A percentile compares a stretch with the other conserved stretches of the same genome.
phyloP scores from a whole-genome alignment of 2,113 vertebrate genomes.

The Colossoma macropomum region DNA sequence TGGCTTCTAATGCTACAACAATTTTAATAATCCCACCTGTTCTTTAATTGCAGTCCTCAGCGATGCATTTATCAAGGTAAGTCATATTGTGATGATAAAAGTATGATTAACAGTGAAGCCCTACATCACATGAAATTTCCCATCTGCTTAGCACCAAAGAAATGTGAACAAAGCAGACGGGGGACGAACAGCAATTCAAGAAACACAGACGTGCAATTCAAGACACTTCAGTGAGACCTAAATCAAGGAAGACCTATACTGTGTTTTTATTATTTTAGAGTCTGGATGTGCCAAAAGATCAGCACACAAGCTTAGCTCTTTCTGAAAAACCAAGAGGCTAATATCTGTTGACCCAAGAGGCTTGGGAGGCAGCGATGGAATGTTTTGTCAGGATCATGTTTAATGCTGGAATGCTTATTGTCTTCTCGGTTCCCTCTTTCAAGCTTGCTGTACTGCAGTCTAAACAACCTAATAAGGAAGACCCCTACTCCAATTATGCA shows the following conservation, averaged over 20 bases:
- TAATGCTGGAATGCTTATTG: constrained; percentile 22
- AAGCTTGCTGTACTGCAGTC: neutral
- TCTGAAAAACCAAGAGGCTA: constrained; percentile 7
- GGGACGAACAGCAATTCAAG: neutral
- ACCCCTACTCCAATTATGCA: neutral
- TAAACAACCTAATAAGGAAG: constrained; percentile 6
- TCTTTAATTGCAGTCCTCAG: no score
- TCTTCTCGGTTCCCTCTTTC: neutral
- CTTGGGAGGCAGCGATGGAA: constrained; percentile 30
- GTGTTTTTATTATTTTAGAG: neutral
- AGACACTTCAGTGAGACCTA: neutral
- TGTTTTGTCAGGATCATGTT: constrained; percentile 50
- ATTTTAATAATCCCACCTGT: no score
- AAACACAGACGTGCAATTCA: neutral
- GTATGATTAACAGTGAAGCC: no score
- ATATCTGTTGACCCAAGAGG: constrained; percentile 24
- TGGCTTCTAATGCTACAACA: no score
- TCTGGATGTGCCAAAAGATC: constrained; percentile 22
- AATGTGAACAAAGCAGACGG: neutral
- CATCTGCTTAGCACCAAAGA: neutral
- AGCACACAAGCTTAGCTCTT: neutral
- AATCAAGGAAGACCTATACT: neutral
- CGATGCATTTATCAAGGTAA: neutral
- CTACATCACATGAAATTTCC: no score
- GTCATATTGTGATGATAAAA: neutral